phyloP scores from a whole-genome alignment of 2,888 invertebrate species.

The Icerya purchasi region DNA sequence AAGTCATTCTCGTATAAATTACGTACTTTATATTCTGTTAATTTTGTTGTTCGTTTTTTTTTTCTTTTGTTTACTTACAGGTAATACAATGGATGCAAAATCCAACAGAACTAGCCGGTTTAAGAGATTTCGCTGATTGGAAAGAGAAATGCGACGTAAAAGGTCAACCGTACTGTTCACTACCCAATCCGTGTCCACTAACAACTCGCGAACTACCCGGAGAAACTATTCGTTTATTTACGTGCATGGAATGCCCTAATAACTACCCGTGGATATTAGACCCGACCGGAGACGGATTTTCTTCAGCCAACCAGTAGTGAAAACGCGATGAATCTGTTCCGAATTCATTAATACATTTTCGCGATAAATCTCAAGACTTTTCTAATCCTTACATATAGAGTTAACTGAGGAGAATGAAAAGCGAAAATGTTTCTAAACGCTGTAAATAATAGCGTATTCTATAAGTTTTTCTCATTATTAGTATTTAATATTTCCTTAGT shows the following conservation, averaged over 20 bases:
- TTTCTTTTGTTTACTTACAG: conserved; percentile 26
- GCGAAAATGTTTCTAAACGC: no score
- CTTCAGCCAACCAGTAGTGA: conserved; percentile 20
- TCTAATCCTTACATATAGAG: not conserved
- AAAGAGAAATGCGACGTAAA: conserved; percentile 88
- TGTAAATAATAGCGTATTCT: no score
- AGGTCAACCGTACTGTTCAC: conserved; percentile 76
- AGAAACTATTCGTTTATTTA: conserved; percentile 75
- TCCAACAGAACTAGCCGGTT: conserved; percentile 63
- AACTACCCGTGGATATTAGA: conserved; percentile 89
- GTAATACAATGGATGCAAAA: conserved; percentile 94
- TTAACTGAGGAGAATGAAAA: not conserved
- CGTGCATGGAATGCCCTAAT: conserved; percentile 88
- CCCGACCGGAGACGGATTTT: conserved; percentile 84
- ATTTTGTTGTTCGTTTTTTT: not conserved
- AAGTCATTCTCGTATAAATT: not conserved
- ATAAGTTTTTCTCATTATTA: no score
- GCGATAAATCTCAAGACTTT: not conserved
- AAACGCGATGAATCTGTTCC: no score
- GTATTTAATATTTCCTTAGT: no score
- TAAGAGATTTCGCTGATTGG: conserved; percentile 85
- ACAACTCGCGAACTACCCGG: conserved; percentile 77
- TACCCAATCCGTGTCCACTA: conserved; percentile 75
- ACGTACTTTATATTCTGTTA: not conserved
- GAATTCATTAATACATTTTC: conserved; percentile 1